Base-by-base conservation (phyloP, 2,888 invertebrate genomes). In the Notodromas monacha region DNA sequence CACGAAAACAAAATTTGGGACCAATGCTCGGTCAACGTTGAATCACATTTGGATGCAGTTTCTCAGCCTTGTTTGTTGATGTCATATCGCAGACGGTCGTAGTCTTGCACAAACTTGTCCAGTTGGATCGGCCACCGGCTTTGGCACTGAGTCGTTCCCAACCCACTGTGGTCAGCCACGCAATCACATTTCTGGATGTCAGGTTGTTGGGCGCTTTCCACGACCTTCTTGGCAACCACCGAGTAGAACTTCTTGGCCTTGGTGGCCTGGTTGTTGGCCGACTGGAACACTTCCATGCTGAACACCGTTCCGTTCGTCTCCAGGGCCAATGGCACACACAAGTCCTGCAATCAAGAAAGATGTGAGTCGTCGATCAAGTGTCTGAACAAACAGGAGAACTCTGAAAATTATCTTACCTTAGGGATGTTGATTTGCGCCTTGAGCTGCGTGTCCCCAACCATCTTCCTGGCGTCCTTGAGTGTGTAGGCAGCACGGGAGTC, bases 161-260 rank as follows among this genome's bases (percentile, higher is more conserved):
- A 40, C 12, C 52, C 52, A 34, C 45, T 41, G n/a, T 40, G 38
- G 33, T 50, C 49, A 3, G 47, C 41, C 2, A 45, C 42, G 38
- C 53, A 54, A 27, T 44, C 45, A 39, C 54, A 54, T 8, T 43
- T 40, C 38, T 52, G 53, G 37, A 54, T 54, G n/a, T 37, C 37
- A 2, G 46, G 39, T 0, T 47, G 46, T 12, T 39, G 34, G 14
- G 48, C 44, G 6, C 44, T 42, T 28, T 39, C 34, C 2, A 44
- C 40, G 3, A 50, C 40, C 10, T 48, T 40, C 4, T 44, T 39
- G 5, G 46, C 42, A 38, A 52, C 45, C 6, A 45, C 44, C 30
- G 46, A 43, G 15, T 45, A 30, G 37, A 49, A 45, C 31, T 40
- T 43, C 34, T 45, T 48, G 34, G 43, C 42, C 4, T 43, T 33